Conservation (phyloP, 1,140 invertebrate species). For the Euura saliciscinereae region DNA sequence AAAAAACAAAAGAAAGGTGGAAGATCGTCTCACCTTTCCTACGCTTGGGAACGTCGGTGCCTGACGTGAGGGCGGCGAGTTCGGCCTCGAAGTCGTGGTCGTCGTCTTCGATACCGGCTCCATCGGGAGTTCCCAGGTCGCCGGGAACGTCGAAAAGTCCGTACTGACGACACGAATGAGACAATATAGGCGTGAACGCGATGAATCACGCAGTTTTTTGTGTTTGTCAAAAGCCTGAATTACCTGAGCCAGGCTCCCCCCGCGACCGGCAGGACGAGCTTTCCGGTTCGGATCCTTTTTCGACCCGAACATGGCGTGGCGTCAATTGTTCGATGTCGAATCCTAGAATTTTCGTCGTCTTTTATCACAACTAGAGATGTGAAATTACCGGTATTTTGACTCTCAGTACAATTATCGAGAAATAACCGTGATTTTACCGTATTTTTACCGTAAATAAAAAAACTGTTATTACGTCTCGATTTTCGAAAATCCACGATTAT, state of each 20-base stretch:
- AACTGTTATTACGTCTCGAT: too few species aligned
- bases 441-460: too few species aligned
- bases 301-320: slow-evolving; percentile 64
- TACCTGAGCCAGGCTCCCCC: slow-evolving; percentile 57
- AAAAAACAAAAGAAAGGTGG: slow-evolving; percentile 10
- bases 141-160: slow-evolving; percentile 77
- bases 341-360: too few species aligned
- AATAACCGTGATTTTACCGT: too few species aligned
- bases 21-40: slow-evolving; percentile 45
- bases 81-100: slow-evolving; percentile 89
- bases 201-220: slow-evolving; percentile 11
- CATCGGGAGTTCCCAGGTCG: slow-evolving; percentile 64
- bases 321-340: too few species aligned
- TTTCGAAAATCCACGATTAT: too few species aligned
- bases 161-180: slow-evolving; percentile 71
- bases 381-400: too few species aligned
- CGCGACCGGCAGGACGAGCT: slow-evolving; percentile 52
- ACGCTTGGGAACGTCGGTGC: slow-evolving; percentile 56
- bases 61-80: slow-evolving; percentile 74
- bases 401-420: too few species aligned
- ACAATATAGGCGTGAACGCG: slow-evolving; percentile 11
- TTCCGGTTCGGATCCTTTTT: slow-evolving; percentile 56
- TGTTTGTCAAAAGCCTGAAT: slow-evolving; percentile 22
- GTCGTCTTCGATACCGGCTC: slow-evolving; percentile 49
- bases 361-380: too few species aligned